Base-by-base conservation (phyloP, 2,888 invertebrate genomes). In the Scaptomyza parva region DNA sequence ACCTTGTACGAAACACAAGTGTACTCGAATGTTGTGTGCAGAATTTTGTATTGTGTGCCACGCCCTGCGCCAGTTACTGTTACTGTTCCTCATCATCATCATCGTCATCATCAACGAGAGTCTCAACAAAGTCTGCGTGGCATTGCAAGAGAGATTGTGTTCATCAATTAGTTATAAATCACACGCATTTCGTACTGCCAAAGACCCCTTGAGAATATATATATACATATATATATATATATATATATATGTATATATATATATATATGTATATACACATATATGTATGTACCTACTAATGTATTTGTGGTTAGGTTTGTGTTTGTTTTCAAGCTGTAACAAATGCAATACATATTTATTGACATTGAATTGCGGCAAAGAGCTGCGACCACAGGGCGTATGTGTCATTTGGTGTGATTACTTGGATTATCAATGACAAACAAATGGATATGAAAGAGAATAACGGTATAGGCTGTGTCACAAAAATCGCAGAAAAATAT, bases 141-240 rank as follows among this genome's bases (percentile, higher is more conserved):
- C 50, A 67, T 64, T 85, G 62, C 45, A 60, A 55, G 62, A 17
- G 52, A 75, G 39, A 48, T 86, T 86, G 64, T 79, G 83, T 70
- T 86, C 73, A 67, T 83, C 64, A 80, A 83, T 86, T 79, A 79
- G 79, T 62, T 79, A 79, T 76, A 69, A 82, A 82, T 83, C 80
- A 80, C 54, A 79, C 66, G 69, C 61, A 43, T 51, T 61, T 48
- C 58, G 58, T 30, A 57, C 39, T 51, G 37, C 20, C 55, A 53
- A 50, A 40, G 14, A 40, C 26, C 24, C 28, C 40, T 39, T 30
- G 26, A 30, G 37, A 47, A 60, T 48, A 35, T 14, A 30, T 47
- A n/a, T 37, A 37, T 17, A 4, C 8, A n/a, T 22, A 35, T 20
- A 9, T 11, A 24, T 18, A 14, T 9, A 2, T 12, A 18, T 28